Evolutionary conservation across 2,888 invertebrate species (phyloP).

Genomic region (Sphecodes monilicornis): DNA sequence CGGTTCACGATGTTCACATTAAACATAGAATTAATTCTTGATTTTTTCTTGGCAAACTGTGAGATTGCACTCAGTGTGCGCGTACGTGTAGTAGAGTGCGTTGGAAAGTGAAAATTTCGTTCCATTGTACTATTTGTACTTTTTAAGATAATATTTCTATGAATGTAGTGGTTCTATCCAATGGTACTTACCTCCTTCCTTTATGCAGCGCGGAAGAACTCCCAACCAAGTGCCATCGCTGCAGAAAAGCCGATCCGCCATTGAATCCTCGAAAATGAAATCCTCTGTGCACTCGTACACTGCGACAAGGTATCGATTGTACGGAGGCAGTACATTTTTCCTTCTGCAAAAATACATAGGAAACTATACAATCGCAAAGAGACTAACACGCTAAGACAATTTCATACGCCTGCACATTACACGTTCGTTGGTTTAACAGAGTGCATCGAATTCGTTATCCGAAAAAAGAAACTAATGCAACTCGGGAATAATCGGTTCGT

Average conservation of each 20-base stretch:
- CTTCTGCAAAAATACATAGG: slow-evolving; percentile 63
- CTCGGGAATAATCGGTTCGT: neutral
- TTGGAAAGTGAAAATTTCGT: neutral
- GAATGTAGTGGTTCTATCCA: neutral
- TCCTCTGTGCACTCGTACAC: slow-evolving; percentile 86
- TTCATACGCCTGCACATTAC: neutral
- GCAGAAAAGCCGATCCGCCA: slow-evolving; percentile 86
- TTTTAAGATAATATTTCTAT: slow-evolving; percentile 2
- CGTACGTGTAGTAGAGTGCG: neutral
- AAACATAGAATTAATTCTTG: too few relatives aligned
- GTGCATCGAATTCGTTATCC: neutral
- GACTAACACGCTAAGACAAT: neutral
- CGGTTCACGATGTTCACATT: too few relatives aligned
- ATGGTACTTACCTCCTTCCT: slow-evolving; percentile 68
- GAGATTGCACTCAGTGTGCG: neutral
- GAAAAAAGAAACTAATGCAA: neutral
- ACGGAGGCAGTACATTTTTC: slow-evolving; percentile 74
- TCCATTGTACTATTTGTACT: neutral
- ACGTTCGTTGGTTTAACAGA: neutral
- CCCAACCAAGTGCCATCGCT: slow-evolving; percentile 87
- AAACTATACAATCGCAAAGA: slow-evolving; percentile 1
- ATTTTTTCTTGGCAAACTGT: neutral
- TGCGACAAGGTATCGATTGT: slow-evolving; percentile 86
- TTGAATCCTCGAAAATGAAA: slow-evolving; percentile 84
- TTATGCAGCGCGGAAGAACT: slow-evolving; percentile 85